Percentiles rank a stretch among this genome's conserved stretches.
These are phyloP conservation scores for Eudyptes chrysolophus DNA, from an alignment of 2,113 vertebrate species.

Conservation along the genomic window DNA sequence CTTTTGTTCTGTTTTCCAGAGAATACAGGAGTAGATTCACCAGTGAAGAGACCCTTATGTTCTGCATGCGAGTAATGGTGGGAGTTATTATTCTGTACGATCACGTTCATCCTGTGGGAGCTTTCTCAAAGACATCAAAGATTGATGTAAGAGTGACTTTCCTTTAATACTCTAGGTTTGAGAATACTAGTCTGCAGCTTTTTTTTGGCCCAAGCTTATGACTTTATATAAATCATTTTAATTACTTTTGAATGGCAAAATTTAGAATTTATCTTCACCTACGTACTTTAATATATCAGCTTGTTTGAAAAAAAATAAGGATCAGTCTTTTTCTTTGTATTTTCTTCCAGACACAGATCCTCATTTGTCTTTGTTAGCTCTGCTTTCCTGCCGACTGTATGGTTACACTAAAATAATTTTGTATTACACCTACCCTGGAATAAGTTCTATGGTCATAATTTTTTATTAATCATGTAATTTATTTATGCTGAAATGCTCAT, in stretches of 20 bases:
- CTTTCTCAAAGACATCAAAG: slow-evolving; percentile 97
- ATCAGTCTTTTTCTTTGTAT: not conserved
- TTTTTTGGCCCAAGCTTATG: not conserved
- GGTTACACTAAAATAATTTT: not conserved
- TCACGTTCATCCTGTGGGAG: slow-evolving; percentile 96
- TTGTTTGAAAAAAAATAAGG: not conserved
- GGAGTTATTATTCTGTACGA: slow-evolving; percentile 98
- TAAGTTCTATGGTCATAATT: not conserved
- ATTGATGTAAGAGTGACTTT: slow-evolving; percentile 87
- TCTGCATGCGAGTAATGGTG: slow-evolving; percentile 99
- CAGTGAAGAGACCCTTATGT: slow-evolving; percentile 93
- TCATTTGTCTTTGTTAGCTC: not conserved
- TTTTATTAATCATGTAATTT: not conserved
- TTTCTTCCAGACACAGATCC: not conserved
- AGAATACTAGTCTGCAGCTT: not conserved
- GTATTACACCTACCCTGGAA: not conserved
- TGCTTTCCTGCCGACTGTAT: not conserved
- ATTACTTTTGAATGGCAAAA: not conserved
- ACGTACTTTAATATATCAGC: not conserved
- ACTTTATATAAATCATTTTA: not conserved
- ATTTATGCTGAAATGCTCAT: not conserved
- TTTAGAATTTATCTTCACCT: not conserved
- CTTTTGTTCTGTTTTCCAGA: slow-evolving; percentile 70
- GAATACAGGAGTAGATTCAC: slow-evolving; percentile 95
- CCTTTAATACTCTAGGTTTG: not conserved